Conservation (phyloP, 92 coral and sea anemone genomes). For the Palythoa heliodiscus region DNA sequence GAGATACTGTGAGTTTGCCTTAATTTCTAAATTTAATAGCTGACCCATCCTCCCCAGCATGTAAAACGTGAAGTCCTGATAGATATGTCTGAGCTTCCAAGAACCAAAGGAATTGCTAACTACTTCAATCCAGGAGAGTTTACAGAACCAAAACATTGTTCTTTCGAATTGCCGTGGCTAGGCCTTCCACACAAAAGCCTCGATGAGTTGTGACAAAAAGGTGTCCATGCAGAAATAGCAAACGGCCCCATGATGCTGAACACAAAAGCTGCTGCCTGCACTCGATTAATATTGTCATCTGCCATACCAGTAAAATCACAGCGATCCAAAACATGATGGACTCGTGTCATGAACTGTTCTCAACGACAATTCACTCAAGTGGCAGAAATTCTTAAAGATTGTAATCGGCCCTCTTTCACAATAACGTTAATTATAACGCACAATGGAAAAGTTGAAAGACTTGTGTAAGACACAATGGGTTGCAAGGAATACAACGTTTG, state of each 20-base stretch:
- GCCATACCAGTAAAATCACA: slow-evolving; percentile 62
- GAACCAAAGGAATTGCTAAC: slow-evolving; percentile 57
- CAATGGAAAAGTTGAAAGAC: slow-evolving; percentile 58
- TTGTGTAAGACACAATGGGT: too few relatives aligned
- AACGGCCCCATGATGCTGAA: slow-evolving; percentile 69
- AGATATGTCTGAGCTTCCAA: slow-evolving; percentile 64
- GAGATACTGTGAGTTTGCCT: too few relatives aligned
- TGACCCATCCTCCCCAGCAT: slow-evolving; percentile 56
- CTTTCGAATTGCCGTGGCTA: slow-evolving; percentile 6
- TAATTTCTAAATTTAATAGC: too few relatives aligned
- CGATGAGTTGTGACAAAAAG: slow-evolving; percentile 71
- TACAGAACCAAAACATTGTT: too few relatives aligned
- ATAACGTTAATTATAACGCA: slow-evolving; percentile 31
- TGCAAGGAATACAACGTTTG: too few relatives aligned
- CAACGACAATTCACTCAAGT: slow-evolving; percentile 79
- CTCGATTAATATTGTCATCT: slow-evolving; percentile 68
- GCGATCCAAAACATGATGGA: slow-evolving; percentile 53
- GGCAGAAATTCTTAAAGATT: slow-evolving; percentile 69
- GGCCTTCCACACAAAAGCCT: slow-evolving; percentile 70
- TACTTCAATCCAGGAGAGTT: too few relatives aligned
- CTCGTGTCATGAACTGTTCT: slow-evolving; percentile 62
- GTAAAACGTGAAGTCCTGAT: slow-evolving; percentile 60
- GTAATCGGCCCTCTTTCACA: slow-evolving; percentile 66
- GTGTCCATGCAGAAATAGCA: slow-evolving; percentile 71
- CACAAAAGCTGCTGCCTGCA: slow-evolving; percentile 73